Evolutionary conservation across 2,797 vertebrate species (phyloP).

Genomic region (Pelochelys cantorii): DNA sequence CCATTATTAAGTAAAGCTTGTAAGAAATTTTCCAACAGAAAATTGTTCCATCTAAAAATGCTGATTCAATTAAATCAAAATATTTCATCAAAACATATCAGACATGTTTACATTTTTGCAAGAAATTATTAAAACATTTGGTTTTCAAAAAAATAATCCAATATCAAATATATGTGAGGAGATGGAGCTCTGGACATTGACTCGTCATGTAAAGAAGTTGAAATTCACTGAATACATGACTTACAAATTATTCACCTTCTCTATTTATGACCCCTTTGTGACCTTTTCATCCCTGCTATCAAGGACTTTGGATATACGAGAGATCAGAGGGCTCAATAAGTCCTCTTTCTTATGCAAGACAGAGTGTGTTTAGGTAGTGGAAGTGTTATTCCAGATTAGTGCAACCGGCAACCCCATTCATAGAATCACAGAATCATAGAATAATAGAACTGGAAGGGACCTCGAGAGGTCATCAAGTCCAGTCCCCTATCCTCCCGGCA

Average conservation of each 20-base stretch:
- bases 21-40: fast-evolving
- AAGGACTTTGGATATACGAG: fast-evolving
- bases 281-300: not conserved
- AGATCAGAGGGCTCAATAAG: not conserved
- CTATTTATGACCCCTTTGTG: not conserved
- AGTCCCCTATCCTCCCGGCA: no score
- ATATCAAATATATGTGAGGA: not conserved
- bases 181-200: not conserved
- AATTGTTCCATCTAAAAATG: not conserved
- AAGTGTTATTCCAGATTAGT: not conserved
- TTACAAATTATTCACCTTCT: not conserved
- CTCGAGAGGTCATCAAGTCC: no score
- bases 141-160: not conserved
- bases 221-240: not conserved
- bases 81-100: fast-evolving
- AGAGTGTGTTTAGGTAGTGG: not conserved
- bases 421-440: no score
- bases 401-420: not conserved
- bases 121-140: not conserved
- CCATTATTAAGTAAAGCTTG: not conserved
- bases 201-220: not conserved
- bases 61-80: not conserved
- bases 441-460: no score
- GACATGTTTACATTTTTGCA: not conserved
- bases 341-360: not conserved